These are phyloP conservation scores for Phocoena sinus DNA, from an alignment of 2,113 vertebrate genomes.

Conservation along the genomic window DNA sequence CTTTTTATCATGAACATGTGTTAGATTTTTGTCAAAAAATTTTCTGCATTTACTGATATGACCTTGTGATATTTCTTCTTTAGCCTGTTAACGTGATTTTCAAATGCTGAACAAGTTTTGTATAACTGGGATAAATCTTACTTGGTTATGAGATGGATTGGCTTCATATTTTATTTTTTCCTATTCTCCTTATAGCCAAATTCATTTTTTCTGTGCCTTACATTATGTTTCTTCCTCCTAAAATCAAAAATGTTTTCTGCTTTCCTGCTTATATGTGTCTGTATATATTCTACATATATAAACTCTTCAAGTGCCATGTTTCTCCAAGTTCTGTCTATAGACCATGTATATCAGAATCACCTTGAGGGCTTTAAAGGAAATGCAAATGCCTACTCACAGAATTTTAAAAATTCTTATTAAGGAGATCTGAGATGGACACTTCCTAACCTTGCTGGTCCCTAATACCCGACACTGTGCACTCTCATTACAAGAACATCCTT, in stretches of 20 bases:
- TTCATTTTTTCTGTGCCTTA: not conserved
- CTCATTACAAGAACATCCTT: not conserved
- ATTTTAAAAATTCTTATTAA: not conserved
- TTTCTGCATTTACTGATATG: not conserved
- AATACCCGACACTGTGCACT: not conserved
- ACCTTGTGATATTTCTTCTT: not conserved
- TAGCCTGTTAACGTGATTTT: not conserved
- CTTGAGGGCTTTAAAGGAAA: not conserved
- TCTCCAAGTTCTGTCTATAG: not conserved
- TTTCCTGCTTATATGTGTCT: not conserved
- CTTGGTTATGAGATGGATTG: not conserved
- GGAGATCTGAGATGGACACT: not conserved
- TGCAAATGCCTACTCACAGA: not conserved
- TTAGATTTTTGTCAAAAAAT: not conserved
- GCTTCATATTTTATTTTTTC: not conserved
- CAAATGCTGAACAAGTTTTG: not conserved
- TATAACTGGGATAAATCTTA: not conserved
- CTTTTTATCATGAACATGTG: not conserved
- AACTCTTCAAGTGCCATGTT: not conserved
- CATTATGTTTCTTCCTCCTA: not conserved
- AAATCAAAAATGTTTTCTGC: not conserved
- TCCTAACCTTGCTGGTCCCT: not conserved
- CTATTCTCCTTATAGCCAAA: not conserved
- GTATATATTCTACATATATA: not conserved
- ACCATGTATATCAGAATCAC: not conserved